These are phyloP conservation scores for Brassicogethes aeneus DNA, from an alignment of 2,888 invertebrate genomes.

Conservation along the genomic window DNA sequence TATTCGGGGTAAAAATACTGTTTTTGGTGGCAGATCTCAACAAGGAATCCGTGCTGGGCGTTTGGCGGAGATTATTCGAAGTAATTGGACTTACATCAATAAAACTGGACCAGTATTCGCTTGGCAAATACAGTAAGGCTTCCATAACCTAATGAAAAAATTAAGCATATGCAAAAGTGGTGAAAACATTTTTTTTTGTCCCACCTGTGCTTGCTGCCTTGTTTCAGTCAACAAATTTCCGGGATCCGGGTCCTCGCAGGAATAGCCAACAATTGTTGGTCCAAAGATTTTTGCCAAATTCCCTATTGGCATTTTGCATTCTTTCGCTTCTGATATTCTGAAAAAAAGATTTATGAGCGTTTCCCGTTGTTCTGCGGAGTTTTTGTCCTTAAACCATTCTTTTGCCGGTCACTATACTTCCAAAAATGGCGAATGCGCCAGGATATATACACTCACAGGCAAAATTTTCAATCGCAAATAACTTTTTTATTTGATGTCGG, in stretches of 20 bases:
- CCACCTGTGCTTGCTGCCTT: slow-evolving; percentile 60
- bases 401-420: too few relatives aligned
- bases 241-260: slow-evolving; percentile 61
- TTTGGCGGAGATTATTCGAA: slow-evolving; percentile 31
- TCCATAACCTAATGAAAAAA: slow-evolving; percentile 41
- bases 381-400: too few relatives aligned
- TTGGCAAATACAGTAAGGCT: slow-evolving; percentile 57
- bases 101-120: slow-evolving; percentile 69
- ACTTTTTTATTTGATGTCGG: too few relatives aligned
- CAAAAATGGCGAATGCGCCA: too few relatives aligned
- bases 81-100: slow-evolving; percentile 43
- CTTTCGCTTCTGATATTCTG: slow-evolving; percentile 72
- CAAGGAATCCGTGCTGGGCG: slow-evolving; percentile 38
- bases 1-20: slow-evolving; percentile 19
- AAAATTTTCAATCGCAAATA: too few relatives aligned
- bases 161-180: background rate
- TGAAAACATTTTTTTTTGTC: background rate
- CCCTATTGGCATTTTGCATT: slow-evolving; percentile 84
- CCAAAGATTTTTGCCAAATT: slow-evolving; percentile 90
- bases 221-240: slow-evolving; percentile 70
- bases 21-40: slow-evolving; percentile 18
- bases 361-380: too few relatives aligned
- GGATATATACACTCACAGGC: too few relatives aligned
- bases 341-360: too few relatives aligned
- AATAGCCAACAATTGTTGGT: slow-evolving; percentile 89